These are phyloP conservation scores for Holcopasites calliopsidis DNA, from an alignment of 1,140 invertebrate species.

Conservation along the genomic window DNA sequence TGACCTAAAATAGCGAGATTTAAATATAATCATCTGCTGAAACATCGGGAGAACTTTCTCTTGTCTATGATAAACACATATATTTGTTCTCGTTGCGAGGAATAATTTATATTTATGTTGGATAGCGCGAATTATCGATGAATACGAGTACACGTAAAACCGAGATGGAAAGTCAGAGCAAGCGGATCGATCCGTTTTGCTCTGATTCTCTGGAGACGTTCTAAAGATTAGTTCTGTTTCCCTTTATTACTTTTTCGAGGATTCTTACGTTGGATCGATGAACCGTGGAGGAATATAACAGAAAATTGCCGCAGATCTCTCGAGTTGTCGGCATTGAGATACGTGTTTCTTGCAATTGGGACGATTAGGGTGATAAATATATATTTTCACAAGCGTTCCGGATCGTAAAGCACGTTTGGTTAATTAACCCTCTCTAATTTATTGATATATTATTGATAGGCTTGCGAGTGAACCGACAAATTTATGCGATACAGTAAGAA, in stretches of 20 bases:
- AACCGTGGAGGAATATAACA: constrained; percentile 41
- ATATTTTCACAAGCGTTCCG: neutral
- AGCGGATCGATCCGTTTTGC: constrained; percentile 19
- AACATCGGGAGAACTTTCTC: constrained; percentile 11
- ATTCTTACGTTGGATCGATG: constrained; percentile 16
- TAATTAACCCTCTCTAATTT: neutral
- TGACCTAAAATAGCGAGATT: neutral
- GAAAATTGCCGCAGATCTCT: constrained; percentile 60
- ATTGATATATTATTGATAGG: too few relatives aligned
- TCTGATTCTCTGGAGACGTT: constrained; percentile 15
- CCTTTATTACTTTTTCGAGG: neutral
- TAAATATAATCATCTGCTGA: neutral
- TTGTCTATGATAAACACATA: neutral
- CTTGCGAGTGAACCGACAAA: neutral
- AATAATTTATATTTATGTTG: constrained; percentile 17
- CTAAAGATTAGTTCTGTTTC: neutral
- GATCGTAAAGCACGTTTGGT: neutral
- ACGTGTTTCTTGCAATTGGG: neutral
- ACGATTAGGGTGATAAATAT: neutral
- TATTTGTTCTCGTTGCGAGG: neutral
- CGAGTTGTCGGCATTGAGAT: constrained; percentile 26
- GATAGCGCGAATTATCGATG: neutral
- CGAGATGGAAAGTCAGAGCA: constrained; percentile 27
- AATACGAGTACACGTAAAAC: neutral
- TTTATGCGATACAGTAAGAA: too few relatives aligned